Base-by-base conservation (phyloP, 2,113 vertebrate genomes). In the Misgurnus anguillicaudatus region DNA sequence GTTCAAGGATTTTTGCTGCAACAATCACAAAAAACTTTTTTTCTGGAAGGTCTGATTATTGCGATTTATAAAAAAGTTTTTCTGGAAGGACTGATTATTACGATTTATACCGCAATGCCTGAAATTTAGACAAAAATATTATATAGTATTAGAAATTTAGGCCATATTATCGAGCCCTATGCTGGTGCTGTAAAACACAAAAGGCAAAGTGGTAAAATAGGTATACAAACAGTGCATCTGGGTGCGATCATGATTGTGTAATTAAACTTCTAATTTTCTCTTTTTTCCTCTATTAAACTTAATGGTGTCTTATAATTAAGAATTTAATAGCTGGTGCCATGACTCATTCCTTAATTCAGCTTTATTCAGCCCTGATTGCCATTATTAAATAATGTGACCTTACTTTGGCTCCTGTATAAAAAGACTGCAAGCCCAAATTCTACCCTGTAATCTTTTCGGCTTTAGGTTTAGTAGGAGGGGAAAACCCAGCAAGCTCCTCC, bases 361-460 rank as follows among this genome's bases (percentile, higher is more conserved):
- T 14, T 39, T 11, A 16, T 68, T 55, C 48, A 55, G 53, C n/a
- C 53, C 17, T 19, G 53, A 57, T 57, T 57, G 53, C 17, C 5
- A 19, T 19, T 57, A 9, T 57, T n/a, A 19, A 5, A 70, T 71
- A 19, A 55, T 4, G 53, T 71, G 68, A 19, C 31, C 48, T 55
- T 53, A n/a, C 51, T 71, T 17, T 55, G 36, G 63, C 2, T 42
- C 42, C 19, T 36, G 10, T 36, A 71, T 0, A 1, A 36, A 53
- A 5, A 14, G 31, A 62, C 14, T 19, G 53, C 7, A 6, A 57
- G 21, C 10, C 71, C 69, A 76, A 73, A 58, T 76, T 68, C 83
- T 88, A 93, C 64, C 83, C 85, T 21, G 77, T 85, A 13, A 90
- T 77, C 55, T 87, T 86, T 51, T 85, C 84, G 65, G 82, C 63